A percentile compares a stretch with the other conserved stretches of the same genome.
These are phyloP conservation scores for Dolichopus griseipennis DNA, from an alignment of 2,888 invertebrate genomes.

Conservation along the genomic window DNA sequence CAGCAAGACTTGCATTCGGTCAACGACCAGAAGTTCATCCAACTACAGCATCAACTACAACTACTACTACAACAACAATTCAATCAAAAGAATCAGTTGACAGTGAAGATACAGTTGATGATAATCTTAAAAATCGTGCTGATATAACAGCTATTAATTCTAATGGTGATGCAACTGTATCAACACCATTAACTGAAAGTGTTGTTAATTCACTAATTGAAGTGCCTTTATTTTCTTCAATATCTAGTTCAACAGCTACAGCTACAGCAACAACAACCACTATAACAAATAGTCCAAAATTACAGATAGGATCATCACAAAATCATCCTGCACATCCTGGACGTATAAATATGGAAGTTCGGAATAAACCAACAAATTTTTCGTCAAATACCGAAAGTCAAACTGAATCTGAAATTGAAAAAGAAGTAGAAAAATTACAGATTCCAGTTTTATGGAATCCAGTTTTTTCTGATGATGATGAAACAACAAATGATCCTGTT, in stretches of 20 bases:
- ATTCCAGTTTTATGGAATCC: background rate
- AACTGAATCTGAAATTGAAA: background rate
- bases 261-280: no score
- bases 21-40: constrained; percentile 46
- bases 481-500: constrained; percentile 31
- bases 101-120: no score
- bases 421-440: background rate
- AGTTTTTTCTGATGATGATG: constrained; percentile 43
- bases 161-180: background rate
- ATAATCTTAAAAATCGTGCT: background rate
- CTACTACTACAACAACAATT: constrained; percentile 20
- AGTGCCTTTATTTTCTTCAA: background rate
- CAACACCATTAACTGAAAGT: constrained; percentile 11
- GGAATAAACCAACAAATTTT: background rate
- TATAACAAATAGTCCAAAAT: no score
- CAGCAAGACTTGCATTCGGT: constrained; percentile 48
- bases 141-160: background rate
- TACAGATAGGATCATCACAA: background rate
- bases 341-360: background rate
- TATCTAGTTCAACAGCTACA: background rate
- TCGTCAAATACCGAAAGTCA: no score
- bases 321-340: background rate
- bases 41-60: constrained; percentile 30
- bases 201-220: background rate
- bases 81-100: background rate